A percentile compares a stretch with the other conserved stretches of the same genome.
Evolutionary conservation across 1,140 invertebrate species (phyloP).

Genomic region (Saccostrea cuccullata): DNA sequence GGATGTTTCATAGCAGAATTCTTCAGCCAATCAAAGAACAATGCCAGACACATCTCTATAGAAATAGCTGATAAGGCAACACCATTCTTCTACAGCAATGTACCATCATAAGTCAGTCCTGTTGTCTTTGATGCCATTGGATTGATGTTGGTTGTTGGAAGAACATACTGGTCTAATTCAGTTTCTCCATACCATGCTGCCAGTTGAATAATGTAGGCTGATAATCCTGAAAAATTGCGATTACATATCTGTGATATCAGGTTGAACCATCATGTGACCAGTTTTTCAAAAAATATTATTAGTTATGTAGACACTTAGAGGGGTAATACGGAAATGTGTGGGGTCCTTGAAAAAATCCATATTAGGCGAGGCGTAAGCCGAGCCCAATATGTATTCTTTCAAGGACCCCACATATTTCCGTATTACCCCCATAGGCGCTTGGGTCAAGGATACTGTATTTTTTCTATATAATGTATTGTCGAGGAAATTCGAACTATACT

Average conservation of each 20-base stretch:
- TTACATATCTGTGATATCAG: not conserved
- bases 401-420: no score
- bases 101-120: constrained; percentile 25
- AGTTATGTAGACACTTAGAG: no score
- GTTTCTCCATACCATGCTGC: not conserved
- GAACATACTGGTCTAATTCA: not conserved
- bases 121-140: not conserved
- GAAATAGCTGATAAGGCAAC: not conserved
- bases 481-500: no score
- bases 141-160: not conserved
- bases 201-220: not conserved
- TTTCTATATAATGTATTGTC: no score
- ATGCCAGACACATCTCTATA: not conserved
- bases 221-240: not conserved
- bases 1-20: not conserved
- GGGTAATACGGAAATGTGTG: no score
- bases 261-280: not conserved
- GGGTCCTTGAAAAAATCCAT: no score
- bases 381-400: no score
- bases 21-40: constrained; percentile 39
- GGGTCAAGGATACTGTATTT: no score
- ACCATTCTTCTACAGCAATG: not conserved
- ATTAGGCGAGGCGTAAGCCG: no score
- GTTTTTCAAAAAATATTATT: not conserved
- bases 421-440: no score